Conservation (phyloP, 2,888 invertebrate species). For the Melieria omissa region DNA sequence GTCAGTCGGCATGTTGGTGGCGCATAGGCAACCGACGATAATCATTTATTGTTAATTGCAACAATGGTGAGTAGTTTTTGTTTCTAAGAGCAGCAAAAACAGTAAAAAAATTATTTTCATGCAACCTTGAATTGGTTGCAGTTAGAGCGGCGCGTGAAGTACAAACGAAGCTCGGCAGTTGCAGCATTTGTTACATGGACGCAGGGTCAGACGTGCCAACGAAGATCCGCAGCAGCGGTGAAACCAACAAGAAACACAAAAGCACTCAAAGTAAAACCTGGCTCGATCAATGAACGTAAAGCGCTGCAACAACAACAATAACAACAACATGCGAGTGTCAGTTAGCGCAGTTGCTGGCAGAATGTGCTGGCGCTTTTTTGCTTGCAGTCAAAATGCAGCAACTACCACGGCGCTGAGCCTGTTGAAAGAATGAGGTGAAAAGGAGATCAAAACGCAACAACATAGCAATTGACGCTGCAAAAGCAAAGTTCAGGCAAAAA, state of each 20-base stretch:
- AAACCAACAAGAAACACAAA: neutral
- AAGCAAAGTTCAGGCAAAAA: no score
- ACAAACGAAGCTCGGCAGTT: neutral
- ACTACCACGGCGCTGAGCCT: neutral
- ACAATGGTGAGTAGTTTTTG: neutral
- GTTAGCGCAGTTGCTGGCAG: neutral
- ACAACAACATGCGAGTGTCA: slow-evolving; percentile 2
- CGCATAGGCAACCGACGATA: neutral
- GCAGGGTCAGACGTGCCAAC: slow-evolving; percentile 10
- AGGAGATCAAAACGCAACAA: slow-evolving; percentile 28
- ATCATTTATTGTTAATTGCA: neutral
- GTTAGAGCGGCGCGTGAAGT: neutral
- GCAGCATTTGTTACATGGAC: slow-evolving; percentile 16
- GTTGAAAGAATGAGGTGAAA: slow-evolving; percentile 33
- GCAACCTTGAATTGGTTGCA: slow-evolving; percentile 28
- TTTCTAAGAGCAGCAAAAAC: neutral
- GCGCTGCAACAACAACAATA: slow-evolving; percentile 8
- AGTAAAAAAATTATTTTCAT: slow-evolving; percentile 23
- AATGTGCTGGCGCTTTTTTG: neutral
- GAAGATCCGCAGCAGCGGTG: neutral
- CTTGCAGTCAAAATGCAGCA: slow-evolving; percentile 17
- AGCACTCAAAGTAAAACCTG: no score
- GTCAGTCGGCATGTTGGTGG: no score
- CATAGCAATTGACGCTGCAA: no score
- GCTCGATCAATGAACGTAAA: slow-evolving; percentile 42